Conservation (phyloP, 1,140 invertebrate species). For the Vanessa tameamea region DNA sequence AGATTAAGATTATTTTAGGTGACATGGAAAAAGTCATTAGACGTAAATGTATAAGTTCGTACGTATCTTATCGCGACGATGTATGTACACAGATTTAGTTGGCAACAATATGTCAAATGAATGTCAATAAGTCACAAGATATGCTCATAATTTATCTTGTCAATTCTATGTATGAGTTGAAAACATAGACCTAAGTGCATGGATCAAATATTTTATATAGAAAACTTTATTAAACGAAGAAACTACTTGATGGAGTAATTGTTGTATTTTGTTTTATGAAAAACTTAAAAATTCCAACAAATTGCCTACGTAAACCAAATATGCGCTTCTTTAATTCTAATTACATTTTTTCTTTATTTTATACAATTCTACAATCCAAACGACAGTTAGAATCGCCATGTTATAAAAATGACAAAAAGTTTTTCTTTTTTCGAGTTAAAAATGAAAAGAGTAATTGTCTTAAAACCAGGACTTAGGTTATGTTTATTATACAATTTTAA, state of each 20-base stretch:
- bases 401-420: too few relatives aligned
- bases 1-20: conserved; percentile 60
- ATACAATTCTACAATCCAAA: too few relatives aligned
- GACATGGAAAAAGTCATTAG: conserved; percentile 62
- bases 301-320: neutral
- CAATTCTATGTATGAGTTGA: conserved; percentile 6
- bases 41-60: conserved; percentile 29
- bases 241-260: neutral
- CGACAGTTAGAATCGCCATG: too few relatives aligned
- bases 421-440: too few relatives aligned
- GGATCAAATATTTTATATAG: neutral
- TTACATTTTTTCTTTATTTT: neutral
- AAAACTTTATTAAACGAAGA: neutral
- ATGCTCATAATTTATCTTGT: conserved; percentile 29
- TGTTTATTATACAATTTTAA: too few relatives aligned
- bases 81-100: conserved; percentile 22
- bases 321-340: conserved; percentile 1
- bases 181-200: conserved; percentile 4
- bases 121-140: conserved; percentile 44
- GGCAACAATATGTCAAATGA: conserved; percentile 45
- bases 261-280: neutral
- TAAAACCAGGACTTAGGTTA: too few relatives aligned
- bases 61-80: conserved; percentile 30
- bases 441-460: too few relatives aligned
- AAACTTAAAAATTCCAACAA: neutral